phyloP scores from a whole-genome alignment of 2,888 invertebrate species.

The Drosophila picticornis region DNA sequence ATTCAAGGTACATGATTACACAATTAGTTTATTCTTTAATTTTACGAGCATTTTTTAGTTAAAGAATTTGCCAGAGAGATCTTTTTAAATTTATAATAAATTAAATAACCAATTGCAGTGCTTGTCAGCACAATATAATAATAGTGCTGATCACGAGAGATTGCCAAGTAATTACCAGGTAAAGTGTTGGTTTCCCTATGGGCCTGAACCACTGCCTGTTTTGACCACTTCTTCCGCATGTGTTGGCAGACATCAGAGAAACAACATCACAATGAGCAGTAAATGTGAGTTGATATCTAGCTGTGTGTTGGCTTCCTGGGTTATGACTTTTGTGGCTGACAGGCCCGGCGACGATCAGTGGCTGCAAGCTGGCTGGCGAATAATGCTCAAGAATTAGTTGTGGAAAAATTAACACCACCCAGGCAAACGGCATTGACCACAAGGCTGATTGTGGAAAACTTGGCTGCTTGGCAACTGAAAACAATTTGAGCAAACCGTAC shows the following conservation, averaged over 20 bases:
- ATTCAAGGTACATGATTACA: no score
- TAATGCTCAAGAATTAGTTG: slow-evolving; percentile 78
- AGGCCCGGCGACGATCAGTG: slow-evolving; percentile 42
- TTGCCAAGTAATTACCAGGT: slow-evolving; percentile 27
- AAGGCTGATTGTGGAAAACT: slow-evolving; percentile 65
- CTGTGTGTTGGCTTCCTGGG: slow-evolving; percentile 65
- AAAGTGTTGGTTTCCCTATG: slow-evolving; percentile 43
- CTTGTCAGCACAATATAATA: slow-evolving; percentile 5
- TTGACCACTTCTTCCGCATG: slow-evolving; percentile 61
- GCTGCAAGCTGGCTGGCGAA: slow-evolving; percentile 46
- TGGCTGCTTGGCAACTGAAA: slow-evolving; percentile 69
- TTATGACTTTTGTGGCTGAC: slow-evolving; percentile 78
- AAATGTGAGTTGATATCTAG: slow-evolving; percentile 56
- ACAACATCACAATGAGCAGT: slow-evolving; percentile 46
- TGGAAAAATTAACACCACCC: slow-evolving; percentile 79
- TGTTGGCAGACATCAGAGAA: slow-evolving; percentile 45
- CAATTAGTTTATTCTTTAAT: neutral
- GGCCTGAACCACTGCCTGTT: slow-evolving; percentile 8
- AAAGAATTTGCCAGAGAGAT: neutral
- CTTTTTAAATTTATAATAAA: neutral
- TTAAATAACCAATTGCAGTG: slow-evolving; percentile 4
- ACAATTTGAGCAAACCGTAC: slow-evolving; percentile 74
- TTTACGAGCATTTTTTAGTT: neutral
- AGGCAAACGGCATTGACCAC: slow-evolving; percentile 75
- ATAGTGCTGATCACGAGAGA: slow-evolving; percentile 30